Base-by-base conservation (phyloP, 2,888 invertebrate species). In the Agrotis segetum region DNA sequence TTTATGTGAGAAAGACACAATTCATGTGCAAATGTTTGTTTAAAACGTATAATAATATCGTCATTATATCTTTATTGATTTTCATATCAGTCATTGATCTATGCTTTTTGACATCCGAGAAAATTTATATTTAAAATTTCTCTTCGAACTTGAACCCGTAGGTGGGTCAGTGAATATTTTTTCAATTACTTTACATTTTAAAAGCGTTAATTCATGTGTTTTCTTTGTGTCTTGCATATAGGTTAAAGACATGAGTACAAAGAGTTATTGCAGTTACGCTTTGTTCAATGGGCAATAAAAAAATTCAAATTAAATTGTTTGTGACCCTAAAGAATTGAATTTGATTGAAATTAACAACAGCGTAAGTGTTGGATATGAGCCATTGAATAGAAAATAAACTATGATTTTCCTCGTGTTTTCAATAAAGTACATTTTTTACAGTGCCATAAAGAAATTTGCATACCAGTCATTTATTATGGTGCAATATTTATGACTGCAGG, bases 371-470 rank as follows among this genome's bases (percentile, higher is more conserved):
- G 66, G 59, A 71, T 79, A 84, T 58, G 58, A 69, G 62, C 64
- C 72, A 76, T 87, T 79, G 79, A 82, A 85, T 85, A 79, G 77
- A 81, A 84, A 84, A 84, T 84, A 66, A 79, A 80, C 74, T 72
- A 79, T 80, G 74, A 83, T 82, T 85, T 84, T 84, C 82, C 84
- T 83, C 83, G 70, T 81, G 77, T 86, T 76, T 87, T 80, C 73
- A 86, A 89, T 90, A 89, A 89, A 88, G 84, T 85, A 84, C 71
- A 82, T 81, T 83, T 85, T 89, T 89, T 85, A 88, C 86, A 84
- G 83, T 85, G 81, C 85, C 68, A 84, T 88, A 88, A 87, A 89
- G 67, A 82, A 85, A 90, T 90, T 88, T 86, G 89, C 89, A 89
- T 91, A 88, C 86, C 85, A 85, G 85, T 85, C 81, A 80, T 86